phyloP scores from a whole-genome alignment of 2,113 vertebrate genomes.

The Lathamus discolor region DNA sequence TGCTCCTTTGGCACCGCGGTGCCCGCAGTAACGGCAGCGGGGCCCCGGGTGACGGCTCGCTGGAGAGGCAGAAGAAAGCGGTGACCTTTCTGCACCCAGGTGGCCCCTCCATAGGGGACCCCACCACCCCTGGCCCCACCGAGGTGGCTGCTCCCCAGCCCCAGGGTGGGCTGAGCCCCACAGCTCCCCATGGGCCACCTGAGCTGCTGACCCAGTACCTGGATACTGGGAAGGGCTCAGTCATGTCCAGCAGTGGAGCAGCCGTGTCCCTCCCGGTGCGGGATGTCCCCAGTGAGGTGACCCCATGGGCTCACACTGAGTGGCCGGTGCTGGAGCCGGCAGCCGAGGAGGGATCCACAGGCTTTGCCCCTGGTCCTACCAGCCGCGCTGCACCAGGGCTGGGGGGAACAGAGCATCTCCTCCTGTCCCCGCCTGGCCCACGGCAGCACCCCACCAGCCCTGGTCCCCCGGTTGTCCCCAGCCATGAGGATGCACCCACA shows the following conservation, averaged over 20 bases:
- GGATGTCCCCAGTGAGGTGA: background rate
- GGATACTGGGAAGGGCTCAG: accelerated
- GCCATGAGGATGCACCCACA: background rate
- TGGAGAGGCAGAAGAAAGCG: conserved; percentile 46
- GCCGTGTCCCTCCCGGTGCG: accelerated
- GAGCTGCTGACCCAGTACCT: accelerated
- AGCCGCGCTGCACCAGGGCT: accelerated
- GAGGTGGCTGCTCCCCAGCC: background rate
- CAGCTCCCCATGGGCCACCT: accelerated
- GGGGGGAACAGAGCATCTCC: background rate
- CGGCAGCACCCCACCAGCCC: background rate
- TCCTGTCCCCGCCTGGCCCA: background rate
- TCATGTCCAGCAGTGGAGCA: background rate
- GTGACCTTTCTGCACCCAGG: background rate
- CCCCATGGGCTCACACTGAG: background rate
- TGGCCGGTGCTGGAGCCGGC: background rate
- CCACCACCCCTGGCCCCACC: accelerated
- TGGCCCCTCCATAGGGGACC: background rate
- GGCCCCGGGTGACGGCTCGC: accelerated
- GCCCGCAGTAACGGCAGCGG: background rate
- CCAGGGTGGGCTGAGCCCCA: background rate
- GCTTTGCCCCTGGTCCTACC: background rate
- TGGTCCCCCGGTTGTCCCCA: background rate
- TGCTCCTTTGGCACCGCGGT: accelerated
- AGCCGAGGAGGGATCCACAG: background rate